phyloP scores from a whole-genome alignment of 1,140 invertebrate species.

The Leptinotarsa texana region DNA sequence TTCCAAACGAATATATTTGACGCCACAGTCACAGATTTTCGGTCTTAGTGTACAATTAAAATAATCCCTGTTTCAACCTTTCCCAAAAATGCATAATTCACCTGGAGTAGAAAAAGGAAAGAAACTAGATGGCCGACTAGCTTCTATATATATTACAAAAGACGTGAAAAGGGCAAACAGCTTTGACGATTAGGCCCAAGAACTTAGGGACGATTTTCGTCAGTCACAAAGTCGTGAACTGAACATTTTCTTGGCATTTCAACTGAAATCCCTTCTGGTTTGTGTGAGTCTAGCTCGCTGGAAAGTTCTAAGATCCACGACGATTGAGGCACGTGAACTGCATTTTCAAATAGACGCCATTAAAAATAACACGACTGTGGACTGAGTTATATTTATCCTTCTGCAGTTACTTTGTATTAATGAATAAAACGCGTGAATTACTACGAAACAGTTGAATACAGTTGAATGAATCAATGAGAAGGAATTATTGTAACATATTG shows the following conservation, averaged over 20 bases:
- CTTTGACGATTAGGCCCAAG: neutral
- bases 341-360: constrained; percentile 27
- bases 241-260: neutral
- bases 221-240: constrained; percentile 29
- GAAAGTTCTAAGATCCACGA: constrained; percentile 16
- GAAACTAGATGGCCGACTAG: neutral
- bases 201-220: constrained; percentile 29
- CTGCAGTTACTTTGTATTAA: constrained; percentile 7
- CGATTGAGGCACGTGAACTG: constrained; percentile 26
- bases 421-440: constrained; percentile 5
- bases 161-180: neutral
- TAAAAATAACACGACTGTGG: constrained; percentile 28
- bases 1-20: no score
- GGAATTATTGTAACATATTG: no score
- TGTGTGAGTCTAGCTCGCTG: neutral
- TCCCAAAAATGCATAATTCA: no score
- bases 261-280: neutral
- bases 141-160: neutral
- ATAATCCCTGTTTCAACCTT: no score
- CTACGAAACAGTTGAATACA: constrained; percentile 10
- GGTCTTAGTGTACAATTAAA: no score
- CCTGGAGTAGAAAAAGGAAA: neutral
- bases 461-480: neutral
- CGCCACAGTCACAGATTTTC: no score
- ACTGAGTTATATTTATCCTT: constrained; percentile 16